phyloP scores from a whole-genome alignment of 2,113 vertebrate species.

The Axis porcinus region DNA sequence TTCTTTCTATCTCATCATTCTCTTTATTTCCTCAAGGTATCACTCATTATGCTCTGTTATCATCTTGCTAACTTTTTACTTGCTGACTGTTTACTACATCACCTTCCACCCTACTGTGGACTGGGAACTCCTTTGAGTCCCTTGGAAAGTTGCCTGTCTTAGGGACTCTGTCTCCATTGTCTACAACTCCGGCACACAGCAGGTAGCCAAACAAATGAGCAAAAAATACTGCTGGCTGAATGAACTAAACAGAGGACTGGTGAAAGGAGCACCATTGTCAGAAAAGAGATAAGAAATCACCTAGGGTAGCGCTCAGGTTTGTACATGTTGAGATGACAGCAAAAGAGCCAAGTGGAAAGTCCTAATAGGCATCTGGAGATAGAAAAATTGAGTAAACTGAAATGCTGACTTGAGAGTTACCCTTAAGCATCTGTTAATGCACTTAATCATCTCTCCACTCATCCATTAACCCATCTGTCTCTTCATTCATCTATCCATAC shows the following conservation, averaged over 20 bases:
- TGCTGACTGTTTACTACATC: neutral
- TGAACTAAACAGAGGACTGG: neutral
- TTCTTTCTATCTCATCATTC: neutral
- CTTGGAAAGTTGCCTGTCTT: neutral
- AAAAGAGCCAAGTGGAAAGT: neutral
- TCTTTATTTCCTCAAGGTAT: neutral
- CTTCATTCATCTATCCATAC: neutral
- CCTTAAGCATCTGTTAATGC: neutral
- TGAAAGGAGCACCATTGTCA: neutral
- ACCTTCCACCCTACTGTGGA: neutral
- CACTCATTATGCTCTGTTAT: neutral
- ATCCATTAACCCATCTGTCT: neutral
- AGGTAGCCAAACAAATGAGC: neutral
- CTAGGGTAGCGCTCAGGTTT: neutral
- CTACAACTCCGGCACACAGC: neutral
- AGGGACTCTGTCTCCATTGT: neutral
- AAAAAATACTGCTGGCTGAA: neutral
- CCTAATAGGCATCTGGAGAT: neutral
- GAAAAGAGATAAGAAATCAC: neutral
- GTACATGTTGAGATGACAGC: neutral
- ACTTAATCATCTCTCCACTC: neutral
- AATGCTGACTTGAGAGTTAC: neutral
- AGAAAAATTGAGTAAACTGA: neutral
- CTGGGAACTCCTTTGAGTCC: neutral
- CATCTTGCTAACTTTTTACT: neutral